These are phyloP conservation scores for Agrotis exclamationis DNA, from an alignment of 2,888 invertebrate species.

Conservation along the genomic window DNA sequence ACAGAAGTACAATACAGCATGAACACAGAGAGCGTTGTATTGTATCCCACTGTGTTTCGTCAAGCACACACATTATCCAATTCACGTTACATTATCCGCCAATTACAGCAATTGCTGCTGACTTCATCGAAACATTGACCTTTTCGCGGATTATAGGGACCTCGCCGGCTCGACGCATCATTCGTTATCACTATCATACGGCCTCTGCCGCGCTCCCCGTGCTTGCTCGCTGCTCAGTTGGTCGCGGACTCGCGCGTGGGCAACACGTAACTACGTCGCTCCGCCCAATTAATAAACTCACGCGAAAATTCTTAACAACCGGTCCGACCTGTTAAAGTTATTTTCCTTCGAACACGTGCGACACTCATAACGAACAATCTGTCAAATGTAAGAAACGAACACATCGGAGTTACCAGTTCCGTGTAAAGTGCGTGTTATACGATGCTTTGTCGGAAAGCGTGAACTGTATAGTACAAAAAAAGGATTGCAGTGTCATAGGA, in stretches of 20 bases:
- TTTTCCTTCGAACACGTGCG: conserved; percentile 68
- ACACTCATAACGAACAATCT: conserved; percentile 64
- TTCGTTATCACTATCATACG: conserved; percentile 65
- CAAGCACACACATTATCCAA: conserved; percentile 66
- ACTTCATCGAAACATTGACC: conserved; percentile 90
- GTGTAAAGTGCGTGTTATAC: conserved; percentile 65
- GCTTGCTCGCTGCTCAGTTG: conserved; percentile 57
- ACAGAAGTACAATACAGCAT: conserved; percentile 21
- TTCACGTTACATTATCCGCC: conserved; percentile 66
- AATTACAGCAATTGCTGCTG: conserved; percentile 73
- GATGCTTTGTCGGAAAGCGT: conserved; percentile 69
- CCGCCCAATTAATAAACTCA: conserved; percentile 49
- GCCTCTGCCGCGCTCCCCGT: conserved; percentile 69
- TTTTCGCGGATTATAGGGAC: conserved; percentile 80
- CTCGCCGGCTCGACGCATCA: conserved; percentile 66
- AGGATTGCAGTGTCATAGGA: conserved; percentile 83
- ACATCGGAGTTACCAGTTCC: conserved; percentile 63
- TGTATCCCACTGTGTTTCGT: conserved; percentile 57
- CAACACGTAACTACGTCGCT: conserved; percentile 54
- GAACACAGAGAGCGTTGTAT: conserved; percentile 45
- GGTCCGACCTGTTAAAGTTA: conserved; percentile 69
- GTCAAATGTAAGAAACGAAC: conserved; percentile 65
- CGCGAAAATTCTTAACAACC: conserved; percentile 66
- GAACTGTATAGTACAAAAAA: conserved; percentile 65
- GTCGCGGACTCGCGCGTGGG: conserved; percentile 64